These are phyloP conservation scores for Podocnemis expansa DNA, from an alignment of 2,113 vertebrate genomes.

Conservation along the genomic window DNA sequence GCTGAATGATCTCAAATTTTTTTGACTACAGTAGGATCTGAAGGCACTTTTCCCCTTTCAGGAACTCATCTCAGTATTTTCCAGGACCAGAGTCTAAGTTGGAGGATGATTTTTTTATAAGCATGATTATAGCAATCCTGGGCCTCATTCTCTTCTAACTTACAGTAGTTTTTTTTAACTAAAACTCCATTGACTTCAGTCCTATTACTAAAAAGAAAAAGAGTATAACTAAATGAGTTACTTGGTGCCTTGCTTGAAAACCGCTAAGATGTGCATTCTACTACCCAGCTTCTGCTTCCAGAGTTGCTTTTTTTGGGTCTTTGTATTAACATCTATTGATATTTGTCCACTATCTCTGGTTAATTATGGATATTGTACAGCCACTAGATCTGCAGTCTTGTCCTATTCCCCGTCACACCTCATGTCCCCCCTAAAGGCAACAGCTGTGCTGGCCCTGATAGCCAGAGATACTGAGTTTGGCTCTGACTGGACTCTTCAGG, in stretches of 20 bases:
- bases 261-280: not conserved
- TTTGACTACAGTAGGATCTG: not conserved
- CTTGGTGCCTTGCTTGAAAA: not conserved
- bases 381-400: slow-evolving; percentile 43
- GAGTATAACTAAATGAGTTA: not conserved
- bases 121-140: not conserved
- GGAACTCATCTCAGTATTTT: not conserved
- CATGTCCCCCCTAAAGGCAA: not conserved
- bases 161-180: not conserved
- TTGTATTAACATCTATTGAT: slow-evolving; percentile 33
- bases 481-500: slow-evolving; percentile 1
- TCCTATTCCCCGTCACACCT: slow-evolving; percentile 51
- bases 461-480: slow-evolving; percentile 48
- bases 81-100: not conserved
- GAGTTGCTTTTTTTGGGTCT: not conserved
- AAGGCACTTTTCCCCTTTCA: not conserved
- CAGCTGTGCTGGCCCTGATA: slow-evolving; percentile 28
- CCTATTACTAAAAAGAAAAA: not conserved
- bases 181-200: slow-evolving; percentile 2
- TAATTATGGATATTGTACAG: slow-evolving; percentile 57
- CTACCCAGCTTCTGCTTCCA: not conserved
- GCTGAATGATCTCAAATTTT: not conserved
- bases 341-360: not conserved
- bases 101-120: not conserved
- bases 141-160: not conserved